Percentiles rank a stretch among this genome's conserved stretches.
These are phyloP conservation scores for Agonopterix arenella DNA, from an alignment of 2,888 invertebrate genomes.

Conservation along the genomic window DNA sequence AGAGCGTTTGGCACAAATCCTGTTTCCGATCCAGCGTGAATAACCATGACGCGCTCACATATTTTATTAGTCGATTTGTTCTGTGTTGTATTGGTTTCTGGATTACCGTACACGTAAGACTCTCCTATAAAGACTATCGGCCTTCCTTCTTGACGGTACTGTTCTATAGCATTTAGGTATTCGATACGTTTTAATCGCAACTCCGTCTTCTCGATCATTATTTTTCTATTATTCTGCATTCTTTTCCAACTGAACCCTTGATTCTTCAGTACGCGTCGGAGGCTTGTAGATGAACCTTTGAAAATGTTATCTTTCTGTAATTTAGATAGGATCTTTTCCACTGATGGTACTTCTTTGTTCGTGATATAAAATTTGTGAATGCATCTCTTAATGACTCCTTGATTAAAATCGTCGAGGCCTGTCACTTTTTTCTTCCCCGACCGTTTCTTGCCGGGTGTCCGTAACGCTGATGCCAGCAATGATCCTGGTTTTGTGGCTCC, in stretches of 20 bases:
- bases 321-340: slow-evolving; percentile 15
- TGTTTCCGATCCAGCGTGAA: slow-evolving; percentile 10
- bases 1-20: slow-evolving; percentile 14
- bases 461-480: slow-evolving; percentile 2
- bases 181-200: slow-evolving; percentile 20
- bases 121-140: slow-evolving; percentile 8
- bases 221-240: slow-evolving; percentile 18
- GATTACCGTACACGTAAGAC: slow-evolving; percentile 2
- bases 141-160: slow-evolving; percentile 4
- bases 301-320: slow-evolving; percentile 16
- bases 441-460: slow-evolving; percentile 16
- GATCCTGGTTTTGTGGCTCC: no score
- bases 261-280: slow-evolving; percentile 7
- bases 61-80: slow-evolving; percentile 13
- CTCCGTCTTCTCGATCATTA: slow-evolving; percentile 16
- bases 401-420: slow-evolving; percentile 22
- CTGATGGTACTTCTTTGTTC: slow-evolving; percentile 13
- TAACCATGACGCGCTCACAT: slow-evolving; percentile 15
- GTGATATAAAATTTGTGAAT: slow-evolving; percentile 22
- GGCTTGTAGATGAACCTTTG: slow-evolving; percentile 12
- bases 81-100: background rate
- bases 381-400: slow-evolving; percentile 25
- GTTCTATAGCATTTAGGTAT: slow-evolving; percentile 12
- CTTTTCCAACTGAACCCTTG: slow-evolving; percentile 20
- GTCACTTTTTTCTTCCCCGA: slow-evolving; percentile 18